These are phyloP conservation scores for Bombus picipes DNA, from an alignment of 1,140 invertebrate species.

Conservation along the genomic window DNA sequence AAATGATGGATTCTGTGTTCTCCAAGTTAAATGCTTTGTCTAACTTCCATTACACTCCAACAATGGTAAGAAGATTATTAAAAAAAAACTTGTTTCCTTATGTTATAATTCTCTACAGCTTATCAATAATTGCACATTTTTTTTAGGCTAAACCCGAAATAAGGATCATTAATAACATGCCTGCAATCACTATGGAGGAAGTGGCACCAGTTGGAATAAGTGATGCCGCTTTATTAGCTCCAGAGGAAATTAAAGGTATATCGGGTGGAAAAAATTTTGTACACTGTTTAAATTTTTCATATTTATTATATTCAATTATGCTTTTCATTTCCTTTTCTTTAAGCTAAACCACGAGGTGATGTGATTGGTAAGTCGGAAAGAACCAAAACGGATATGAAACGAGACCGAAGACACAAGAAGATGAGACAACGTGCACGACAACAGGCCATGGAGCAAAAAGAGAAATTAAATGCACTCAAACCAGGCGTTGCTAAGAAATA, in stretches of 20 bases:
- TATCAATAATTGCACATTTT: conserved; percentile 45
- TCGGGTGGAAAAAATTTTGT: not conserved
- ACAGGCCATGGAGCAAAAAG: conserved; percentile 83
- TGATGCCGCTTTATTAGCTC: conserved; percentile 94
- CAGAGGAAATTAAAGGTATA: conserved; percentile 94
- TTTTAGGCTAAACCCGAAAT: conserved; percentile 91
- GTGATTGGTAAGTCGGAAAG: conserved; percentile 91
- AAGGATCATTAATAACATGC: conserved; percentile 95
- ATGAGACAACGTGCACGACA: conserved; percentile 86
- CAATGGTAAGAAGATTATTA: conserved; percentile 83
- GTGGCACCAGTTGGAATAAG: conserved; percentile 94
- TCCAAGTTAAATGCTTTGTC: conserved; percentile 94
- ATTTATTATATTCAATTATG: not conserved
- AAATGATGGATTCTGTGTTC: conserved; percentile 91
- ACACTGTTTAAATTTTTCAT: not conserved
- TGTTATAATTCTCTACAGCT: not conserved
- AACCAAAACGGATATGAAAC: conserved; percentile 93
- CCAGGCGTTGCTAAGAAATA: conserved; percentile 85
- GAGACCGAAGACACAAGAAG: conserved; percentile 95
- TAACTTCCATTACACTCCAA: conserved; percentile 97
- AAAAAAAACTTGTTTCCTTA: conserved; percentile 2
- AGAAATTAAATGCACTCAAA: conserved; percentile 76
- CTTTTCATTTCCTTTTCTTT: conserved; percentile 59
- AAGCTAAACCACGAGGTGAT: conserved; percentile 89
- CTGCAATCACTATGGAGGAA: conserved; percentile 97